Evolutionary conservation across 2,113 vertebrate genomes (phyloP).

Genomic region (Vicugna pacos): DNA sequence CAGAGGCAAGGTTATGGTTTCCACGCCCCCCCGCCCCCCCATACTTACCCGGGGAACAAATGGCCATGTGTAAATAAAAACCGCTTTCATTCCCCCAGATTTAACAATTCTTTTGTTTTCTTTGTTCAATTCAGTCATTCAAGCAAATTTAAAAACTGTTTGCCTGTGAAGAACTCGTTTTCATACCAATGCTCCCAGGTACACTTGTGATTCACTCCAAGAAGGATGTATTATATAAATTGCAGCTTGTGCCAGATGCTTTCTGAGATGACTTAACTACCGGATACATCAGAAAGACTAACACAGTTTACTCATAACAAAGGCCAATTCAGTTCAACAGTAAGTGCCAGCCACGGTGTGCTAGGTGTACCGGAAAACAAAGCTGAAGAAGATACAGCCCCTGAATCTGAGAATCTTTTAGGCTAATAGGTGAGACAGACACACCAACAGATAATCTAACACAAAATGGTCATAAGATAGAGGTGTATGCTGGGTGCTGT

Average conservation of each 20-base stretch:
- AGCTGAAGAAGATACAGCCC: not conserved
- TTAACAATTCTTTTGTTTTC: not conserved
- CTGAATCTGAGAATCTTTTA: not conserved
- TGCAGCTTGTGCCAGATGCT: not conserved
- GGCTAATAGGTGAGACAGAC: not conserved
- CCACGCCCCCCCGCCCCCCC: no score
- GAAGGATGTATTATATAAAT: not conserved
- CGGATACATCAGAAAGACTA: not conserved
- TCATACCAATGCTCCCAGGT: not conserved
- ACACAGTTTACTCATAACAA: not conserved
- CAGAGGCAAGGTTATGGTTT: not conserved
- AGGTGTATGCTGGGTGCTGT: not conserved
- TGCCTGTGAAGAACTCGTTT: conserved; percentile 1
- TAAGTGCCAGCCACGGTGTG: not conserved
- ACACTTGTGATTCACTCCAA: not conserved
- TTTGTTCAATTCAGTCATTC: not conserved
- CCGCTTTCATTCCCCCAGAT: not conserved
- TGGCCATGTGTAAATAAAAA: not conserved
- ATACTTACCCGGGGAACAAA: not conserved
- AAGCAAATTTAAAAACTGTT: not conserved
- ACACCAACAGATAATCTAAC: not conserved
- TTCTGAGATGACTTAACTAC: not conserved
- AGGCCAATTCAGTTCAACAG: not conserved
- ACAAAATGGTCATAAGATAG: not conserved
- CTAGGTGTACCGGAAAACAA: not conserved